phyloP scores from a whole-genome alignment of 2,797 vertebrate genomes.

The Microctenopoma steveboyesi region DNA sequence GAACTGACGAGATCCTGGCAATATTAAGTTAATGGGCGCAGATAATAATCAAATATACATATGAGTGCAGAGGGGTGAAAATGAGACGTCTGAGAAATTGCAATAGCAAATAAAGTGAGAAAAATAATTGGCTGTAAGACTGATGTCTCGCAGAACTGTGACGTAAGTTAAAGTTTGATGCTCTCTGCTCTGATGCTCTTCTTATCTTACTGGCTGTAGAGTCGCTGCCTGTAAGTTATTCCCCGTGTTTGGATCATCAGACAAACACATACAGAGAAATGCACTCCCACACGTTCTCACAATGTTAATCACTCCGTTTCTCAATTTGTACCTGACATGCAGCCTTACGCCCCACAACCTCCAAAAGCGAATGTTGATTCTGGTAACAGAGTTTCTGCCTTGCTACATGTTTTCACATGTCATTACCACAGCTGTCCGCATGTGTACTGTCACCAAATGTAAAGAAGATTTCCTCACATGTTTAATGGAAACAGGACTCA shows the following conservation, averaged over 20 bases:
- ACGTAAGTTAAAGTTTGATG: constrained; percentile 50
- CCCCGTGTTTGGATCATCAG: constrained; percentile 46
- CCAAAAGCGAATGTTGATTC: constrained; percentile 1
- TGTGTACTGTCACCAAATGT: not conserved
- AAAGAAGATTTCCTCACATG: no score
- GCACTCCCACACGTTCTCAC: constrained; percentile 37
- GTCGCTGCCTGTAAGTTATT: constrained; percentile 27
- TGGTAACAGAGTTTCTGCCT: not conserved
- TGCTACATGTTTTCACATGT: not conserved
- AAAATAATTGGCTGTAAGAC: constrained; percentile 54
- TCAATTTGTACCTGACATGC: not conserved
- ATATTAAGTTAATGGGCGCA: constrained; percentile 5
- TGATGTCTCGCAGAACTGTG: constrained; percentile 37
- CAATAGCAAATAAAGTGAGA: not conserved
- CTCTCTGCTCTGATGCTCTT: constrained; percentile 48
- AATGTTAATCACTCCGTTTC: constrained; percentile 30
- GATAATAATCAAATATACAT: no score
- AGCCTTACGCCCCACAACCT: not conserved
- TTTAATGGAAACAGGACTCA: no score
- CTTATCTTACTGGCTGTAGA: constrained; percentile 55
- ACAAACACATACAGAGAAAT: constrained; percentile 29
- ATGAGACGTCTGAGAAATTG: constrained; percentile 21
- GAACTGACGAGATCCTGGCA: not conserved
- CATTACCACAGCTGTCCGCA: not conserved
- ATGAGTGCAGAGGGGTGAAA: constrained; percentile 15